phyloP scores from a whole-genome alignment of 2,113 vertebrate species.

The Misgurnus mizolepis region DNA sequence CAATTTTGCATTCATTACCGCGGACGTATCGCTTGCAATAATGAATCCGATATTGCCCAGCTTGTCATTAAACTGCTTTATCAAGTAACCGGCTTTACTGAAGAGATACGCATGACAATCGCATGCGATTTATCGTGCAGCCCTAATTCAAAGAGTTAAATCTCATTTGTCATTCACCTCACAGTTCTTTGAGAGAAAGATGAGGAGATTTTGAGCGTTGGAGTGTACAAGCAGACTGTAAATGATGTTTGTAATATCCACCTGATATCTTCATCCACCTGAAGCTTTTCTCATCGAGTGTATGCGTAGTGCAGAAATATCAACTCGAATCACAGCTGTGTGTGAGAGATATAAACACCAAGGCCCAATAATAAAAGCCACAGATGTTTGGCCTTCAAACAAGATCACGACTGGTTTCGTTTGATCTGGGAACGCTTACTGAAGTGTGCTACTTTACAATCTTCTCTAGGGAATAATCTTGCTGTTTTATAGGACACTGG shows the following conservation, averaged over 20 bases:
- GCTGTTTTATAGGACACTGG: neutral
- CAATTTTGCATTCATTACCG: no score
- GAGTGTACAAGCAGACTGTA: conserved; percentile 23
- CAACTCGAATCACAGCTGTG: neutral
- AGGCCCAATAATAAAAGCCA: conserved; percentile 8
- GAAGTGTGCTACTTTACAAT: conserved; percentile 30
- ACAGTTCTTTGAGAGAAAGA: conserved; percentile 7
- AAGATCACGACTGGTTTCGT: conserved; percentile 21
- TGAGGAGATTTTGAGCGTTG: conserved; percentile 1
- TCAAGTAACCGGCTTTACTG: no score
- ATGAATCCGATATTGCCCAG: no score
- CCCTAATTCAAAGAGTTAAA: no score
- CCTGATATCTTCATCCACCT: neutral
- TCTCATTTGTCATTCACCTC: neutral
- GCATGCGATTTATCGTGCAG: no score
- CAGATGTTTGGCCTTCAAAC: conserved; percentile 37
- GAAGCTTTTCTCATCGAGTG: neutral
- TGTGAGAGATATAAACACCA: neutral
- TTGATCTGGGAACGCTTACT: conserved; percentile 48
- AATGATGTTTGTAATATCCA: conserved; percentile 14
- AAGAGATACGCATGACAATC: no score
- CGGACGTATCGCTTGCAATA: no score
- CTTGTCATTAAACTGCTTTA: no score
- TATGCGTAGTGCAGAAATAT: neutral
- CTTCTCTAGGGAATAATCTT: conserved; percentile 48